Conservation (phyloP, 2,797 vertebrate species). For the Hoplostethus mediterraneus region DNA sequence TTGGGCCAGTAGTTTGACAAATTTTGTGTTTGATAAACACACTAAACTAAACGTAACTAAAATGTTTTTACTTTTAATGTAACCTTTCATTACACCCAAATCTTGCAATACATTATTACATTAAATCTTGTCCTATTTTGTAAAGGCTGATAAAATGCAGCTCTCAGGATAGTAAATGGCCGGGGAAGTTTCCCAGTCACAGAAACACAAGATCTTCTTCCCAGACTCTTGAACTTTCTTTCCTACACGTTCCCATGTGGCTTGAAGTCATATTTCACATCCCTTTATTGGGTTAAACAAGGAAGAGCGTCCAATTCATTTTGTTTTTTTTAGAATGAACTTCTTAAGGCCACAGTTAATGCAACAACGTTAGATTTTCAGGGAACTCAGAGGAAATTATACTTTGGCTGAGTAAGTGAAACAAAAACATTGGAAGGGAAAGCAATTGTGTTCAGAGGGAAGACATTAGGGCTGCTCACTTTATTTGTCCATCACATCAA, state of each 20-base stretch:
- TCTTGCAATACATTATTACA: not conserved
- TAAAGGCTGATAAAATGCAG: slow-evolving; percentile 57
- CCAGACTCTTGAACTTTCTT: slow-evolving; percentile 30
- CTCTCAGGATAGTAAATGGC: slow-evolving; percentile 22
- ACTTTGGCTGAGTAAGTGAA: slow-evolving; percentile 67
- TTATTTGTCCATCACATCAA: slow-evolving; percentile 67
- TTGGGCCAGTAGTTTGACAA: not conserved
- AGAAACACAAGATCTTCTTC: slow-evolving; percentile 17
- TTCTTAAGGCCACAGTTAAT: slow-evolving; percentile 50
- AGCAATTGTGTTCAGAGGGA: slow-evolving; percentile 63
- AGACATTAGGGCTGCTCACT: slow-evolving; percentile 59
- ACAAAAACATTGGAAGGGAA: slow-evolving; percentile 73
- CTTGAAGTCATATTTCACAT: slow-evolving; percentile 57
- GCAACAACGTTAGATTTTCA: slow-evolving; percentile 45
- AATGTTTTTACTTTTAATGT: slow-evolving; percentile 31
- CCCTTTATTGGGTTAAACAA: slow-evolving; percentile 36
- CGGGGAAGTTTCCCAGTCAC: slow-evolving; percentile 15
- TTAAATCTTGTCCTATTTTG: slow-evolving; percentile 5
- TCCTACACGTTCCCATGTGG: slow-evolving; percentile 31
- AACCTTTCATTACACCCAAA: slow-evolving; percentile 12
- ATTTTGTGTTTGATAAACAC: slow-evolving; percentile 18
- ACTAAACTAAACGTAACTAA: not conserved
- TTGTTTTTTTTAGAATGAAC: slow-evolving; percentile 58
- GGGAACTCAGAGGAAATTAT: slow-evolving; percentile 73
- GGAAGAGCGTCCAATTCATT: slow-evolving; percentile 39